Base-by-base conservation (phyloP, 2,888 invertebrate genomes). In the Hermaeophaga mercurialis region DNA sequence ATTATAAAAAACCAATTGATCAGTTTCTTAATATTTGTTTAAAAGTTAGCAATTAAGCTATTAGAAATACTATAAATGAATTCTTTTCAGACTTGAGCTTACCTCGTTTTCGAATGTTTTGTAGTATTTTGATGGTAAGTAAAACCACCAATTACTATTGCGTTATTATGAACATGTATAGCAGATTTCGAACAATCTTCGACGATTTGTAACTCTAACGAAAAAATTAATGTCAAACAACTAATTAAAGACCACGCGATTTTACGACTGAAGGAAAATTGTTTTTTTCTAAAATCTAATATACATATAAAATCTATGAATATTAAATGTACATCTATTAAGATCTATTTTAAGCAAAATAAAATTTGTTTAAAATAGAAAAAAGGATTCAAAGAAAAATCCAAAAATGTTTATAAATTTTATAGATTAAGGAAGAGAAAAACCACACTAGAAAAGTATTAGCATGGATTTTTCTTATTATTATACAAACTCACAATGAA, bases 121-220 rank as follows among this genome's bases (percentile, higher is more conserved):
- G 59, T 60, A 14, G 66, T 67, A 47, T 71, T 70, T 39, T 67
- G 64, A 63, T 71, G 71, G 45, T 70, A 71, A 28, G 66, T 67
- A 62, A 70, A 71, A 54, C 71, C 70, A 58, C 66, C 63, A 33
- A 68, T 61, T 41, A 68, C 61, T 47, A 69, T 60, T 15, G 65
- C 62, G 43, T 56, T 58, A 18, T 47, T 46, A 12, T 43, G 19
- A 24, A 52, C 22, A n/a, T 33, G 43, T 24, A 22, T 52, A 43
- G 22, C 22, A 33, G 44, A 24, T 34, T 19, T 15, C 9, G 50
- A 14, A 28, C 18, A 17, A 50, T 54, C 54, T 54, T 38, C 48
- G n/a, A 6, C 31, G 15, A 8, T 41, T 6, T 12, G n/a, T 22
- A 41, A 41, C 34, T 34, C 22, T 50, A 41, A n/a, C 11, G 24